Conservation (phyloP, 2,888 invertebrate species). For the Microchrysa polita region DNA sequence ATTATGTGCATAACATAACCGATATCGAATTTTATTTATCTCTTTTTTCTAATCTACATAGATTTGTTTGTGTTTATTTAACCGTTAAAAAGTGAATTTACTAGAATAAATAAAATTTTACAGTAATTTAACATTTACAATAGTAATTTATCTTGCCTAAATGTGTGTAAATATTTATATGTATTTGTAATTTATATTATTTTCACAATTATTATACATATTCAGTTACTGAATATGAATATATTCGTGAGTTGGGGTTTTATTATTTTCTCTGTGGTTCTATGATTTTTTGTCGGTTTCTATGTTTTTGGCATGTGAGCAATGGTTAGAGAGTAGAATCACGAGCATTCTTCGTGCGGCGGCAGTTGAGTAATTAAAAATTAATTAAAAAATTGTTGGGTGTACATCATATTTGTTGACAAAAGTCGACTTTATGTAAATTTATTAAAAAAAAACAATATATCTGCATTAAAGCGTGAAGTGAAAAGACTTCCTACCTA, state of each 20-base stretch:
- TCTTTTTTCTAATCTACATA: neutral
- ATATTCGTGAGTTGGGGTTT: neutral
- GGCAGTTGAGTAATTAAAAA: too few species aligned
- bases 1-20: neutral
- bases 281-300: too few species aligned
- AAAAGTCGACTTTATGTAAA: too few species aligned
- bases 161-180: neutral
- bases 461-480: too few species aligned
- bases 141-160: conserved; percentile 2
- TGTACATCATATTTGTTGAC: too few species aligned
- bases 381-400: too few species aligned
- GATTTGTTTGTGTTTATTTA: neutral
- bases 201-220: neutral
- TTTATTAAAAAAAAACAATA: too few species aligned
- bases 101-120: conserved; percentile 5
- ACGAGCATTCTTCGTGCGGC: too few species aligned
- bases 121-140: conserved; percentile 3
- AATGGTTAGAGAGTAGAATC: too few species aligned
- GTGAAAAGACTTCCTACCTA: too few species aligned
- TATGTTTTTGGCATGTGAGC: too few species aligned
- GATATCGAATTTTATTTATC: neutral
- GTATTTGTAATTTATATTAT: neutral
- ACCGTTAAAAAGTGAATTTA: conserved; percentile 8
- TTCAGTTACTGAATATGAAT: conserved; percentile 11
- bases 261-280: neutral